These are phyloP conservation scores for Anarrhichthys ocellatus DNA, from an alignment of 2,113 vertebrate species.

Conservation along the genomic window DNA sequence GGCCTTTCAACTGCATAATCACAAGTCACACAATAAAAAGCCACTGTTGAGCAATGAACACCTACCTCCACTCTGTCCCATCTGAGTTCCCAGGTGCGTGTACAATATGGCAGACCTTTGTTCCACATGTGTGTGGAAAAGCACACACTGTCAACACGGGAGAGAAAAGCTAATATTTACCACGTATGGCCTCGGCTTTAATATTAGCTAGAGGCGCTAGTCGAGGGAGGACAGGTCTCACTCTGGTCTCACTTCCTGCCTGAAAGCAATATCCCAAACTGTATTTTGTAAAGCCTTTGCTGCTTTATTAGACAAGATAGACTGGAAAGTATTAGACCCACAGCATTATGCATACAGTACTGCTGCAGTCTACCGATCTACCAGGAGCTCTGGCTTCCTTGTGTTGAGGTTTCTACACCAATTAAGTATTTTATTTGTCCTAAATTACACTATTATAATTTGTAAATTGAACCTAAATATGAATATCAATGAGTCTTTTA, in stretches of 20 bases:
- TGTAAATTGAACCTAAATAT: background rate
- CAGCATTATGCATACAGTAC: background rate
- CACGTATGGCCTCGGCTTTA: slow-evolving; percentile 80
- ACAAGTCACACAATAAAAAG: slow-evolving; percentile 73
- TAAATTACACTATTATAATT: background rate
- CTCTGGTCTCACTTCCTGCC: slow-evolving; percentile 58
- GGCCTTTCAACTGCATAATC: slow-evolving; percentile 71
- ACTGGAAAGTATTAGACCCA: background rate
- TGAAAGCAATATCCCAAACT: slow-evolving; percentile 45
- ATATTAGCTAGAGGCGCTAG: slow-evolving; percentile 79
- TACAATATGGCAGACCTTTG: slow-evolving; percentile 82
- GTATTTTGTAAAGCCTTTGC: slow-evolving; percentile 26
- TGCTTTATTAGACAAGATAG: slow-evolving; percentile 44
- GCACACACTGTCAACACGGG: slow-evolving; percentile 83
- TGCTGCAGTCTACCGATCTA: background rate
- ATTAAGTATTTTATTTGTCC: background rate
- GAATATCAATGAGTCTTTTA: background rate
- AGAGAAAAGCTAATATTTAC: slow-evolving; percentile 87
- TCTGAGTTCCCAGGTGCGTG: slow-evolving; percentile 75
- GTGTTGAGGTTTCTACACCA: background rate
- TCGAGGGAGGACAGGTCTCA: slow-evolving; percentile 67
- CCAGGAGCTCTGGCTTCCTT: background rate
- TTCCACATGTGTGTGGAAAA: slow-evolving; percentile 82
- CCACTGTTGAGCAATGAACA: slow-evolving; percentile 67
- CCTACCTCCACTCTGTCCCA: slow-evolving; percentile 54